These are phyloP conservation scores for Gymnosoma rotundatum DNA, from an alignment of 2,888 invertebrate genomes.

Conservation along the genomic window DNA sequence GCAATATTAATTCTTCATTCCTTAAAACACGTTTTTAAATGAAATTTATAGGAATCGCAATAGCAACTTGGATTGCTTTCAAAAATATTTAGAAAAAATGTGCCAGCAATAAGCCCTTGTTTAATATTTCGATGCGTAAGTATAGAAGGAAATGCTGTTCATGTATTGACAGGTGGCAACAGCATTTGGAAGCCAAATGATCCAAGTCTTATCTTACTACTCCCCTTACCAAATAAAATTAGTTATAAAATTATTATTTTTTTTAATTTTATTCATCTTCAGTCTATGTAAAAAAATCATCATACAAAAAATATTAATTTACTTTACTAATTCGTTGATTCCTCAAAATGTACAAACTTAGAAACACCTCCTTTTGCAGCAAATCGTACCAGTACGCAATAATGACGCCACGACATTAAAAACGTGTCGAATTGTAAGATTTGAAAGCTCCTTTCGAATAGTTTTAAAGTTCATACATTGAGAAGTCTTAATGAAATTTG, in stretches of 20 bases:
- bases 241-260: conserved; percentile 58
- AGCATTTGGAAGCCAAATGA: too few relatives aligned
- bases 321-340: conserved; percentile 65
- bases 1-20: too few relatives aligned
- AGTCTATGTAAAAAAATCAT: conserved; percentile 77
- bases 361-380: neutral
- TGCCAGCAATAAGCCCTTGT: too few relatives aligned
- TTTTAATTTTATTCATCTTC: conserved; percentile 76
- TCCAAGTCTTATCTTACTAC: neutral
- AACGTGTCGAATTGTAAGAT: conserved; percentile 48
- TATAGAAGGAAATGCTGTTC: too few relatives aligned
- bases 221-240: neutral
- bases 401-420: conserved; percentile 50
- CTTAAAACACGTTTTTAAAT: too few relatives aligned
- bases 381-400: neutral
- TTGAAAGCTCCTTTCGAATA: neutral
- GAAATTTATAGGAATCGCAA: too few relatives aligned
- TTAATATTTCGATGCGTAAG: too few relatives aligned
- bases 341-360: conserved; percentile 66
- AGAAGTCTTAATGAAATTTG: conserved; percentile 60
- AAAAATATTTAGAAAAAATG: too few relatives aligned
- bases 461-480: conserved; percentile 54
- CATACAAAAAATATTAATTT: conserved; percentile 74
- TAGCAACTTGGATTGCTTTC: too few relatives aligned
- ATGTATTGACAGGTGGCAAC: too few relatives aligned